Base-by-base conservation (phyloP, 1,140 invertebrate species). In the Cyrtorhinus lividipennis region DNA sequence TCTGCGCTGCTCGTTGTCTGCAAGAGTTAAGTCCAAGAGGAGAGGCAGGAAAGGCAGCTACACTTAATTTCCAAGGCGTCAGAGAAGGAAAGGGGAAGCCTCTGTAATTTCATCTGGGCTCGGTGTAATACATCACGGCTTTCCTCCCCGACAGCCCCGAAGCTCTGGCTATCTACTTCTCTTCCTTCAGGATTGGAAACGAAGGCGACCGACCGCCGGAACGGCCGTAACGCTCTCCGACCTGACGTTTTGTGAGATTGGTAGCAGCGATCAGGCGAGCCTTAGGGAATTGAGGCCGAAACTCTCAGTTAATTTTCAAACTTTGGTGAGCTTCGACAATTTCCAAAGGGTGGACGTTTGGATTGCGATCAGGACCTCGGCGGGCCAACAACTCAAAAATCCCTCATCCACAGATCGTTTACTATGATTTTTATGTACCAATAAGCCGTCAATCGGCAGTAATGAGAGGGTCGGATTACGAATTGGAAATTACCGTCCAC, bases 91-190 rank as follows among this genome's bases (percentile, higher is more conserved):
- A 8, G 26, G 57, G 57, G 53, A 5, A 10, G 53, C n/a, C 20
- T 20, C 8, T 20, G 62, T 63, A 63, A 63, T 63, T 63, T 63
- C 56, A 57, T 25, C 62, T 58, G 62, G n/a, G 48, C 48, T 53
- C 8, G 48, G 48, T 22, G 46, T 45, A 62, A 27, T 46, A 27
- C 26, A 25, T 30, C 57, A 30, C 57, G 24, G 8, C 20, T 20
- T 5, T 30, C 57, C 13, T 13, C 57, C 23, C n/a, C n/a, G n/a
- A n/a, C n/a, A n/a, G n/a, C n/a, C n/a, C n/a, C n/a, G n/a, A n/a
- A n/a, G n/a, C n/a, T n/a, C n/a, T n/a, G n/a, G n/a, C n/a, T n/a
- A n/a, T n/a, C n/a, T 22, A 24, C 8, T 8, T 24, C 57, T 20
- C 23, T 30, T 24, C 23, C 57, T 15, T 22, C 13, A 5, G 5